These are phyloP conservation scores for Podocnemis expansa DNA, from an alignment of 2,113 vertebrate genomes.

Conservation along the genomic window DNA sequence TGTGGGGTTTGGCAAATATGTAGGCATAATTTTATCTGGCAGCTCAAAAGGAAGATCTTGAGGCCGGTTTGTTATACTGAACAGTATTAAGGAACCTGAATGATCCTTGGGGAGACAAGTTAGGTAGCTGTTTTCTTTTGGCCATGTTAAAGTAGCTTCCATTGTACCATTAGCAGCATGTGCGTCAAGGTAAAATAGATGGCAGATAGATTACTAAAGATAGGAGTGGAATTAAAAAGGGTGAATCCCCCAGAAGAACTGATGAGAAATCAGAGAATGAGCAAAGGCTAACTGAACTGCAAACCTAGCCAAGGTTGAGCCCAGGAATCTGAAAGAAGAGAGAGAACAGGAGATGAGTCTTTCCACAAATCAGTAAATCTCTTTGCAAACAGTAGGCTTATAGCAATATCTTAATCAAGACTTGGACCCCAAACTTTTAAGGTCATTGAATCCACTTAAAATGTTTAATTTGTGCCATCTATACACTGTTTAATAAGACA, in stretches of 20 bases:
- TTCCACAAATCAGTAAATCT: not conserved
- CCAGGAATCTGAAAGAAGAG: not conserved
- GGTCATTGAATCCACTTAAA: not conserved
- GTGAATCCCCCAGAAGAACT: not conserved
- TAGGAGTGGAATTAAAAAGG: not conserved
- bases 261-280: not conserved
- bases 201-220: not conserved
- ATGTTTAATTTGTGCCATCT: not conserved
- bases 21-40: not conserved
- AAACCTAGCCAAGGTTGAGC: not conserved
- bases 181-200: not conserved
- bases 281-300: not conserved
- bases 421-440: not conserved
- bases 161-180: not conserved
- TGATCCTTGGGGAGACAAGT: not conserved
- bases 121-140: not conserved
- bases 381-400: not conserved
- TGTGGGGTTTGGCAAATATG: accelerated
- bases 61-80: not conserved
- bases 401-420: not conserved
- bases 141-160: not conserved
- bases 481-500: not conserved
- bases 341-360: not conserved
- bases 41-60: not conserved
- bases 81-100: not conserved